Evolutionary conservation across 2,797 vertebrate genomes (phyloP).

Genomic region (Ataeniobius toweri): DNA sequence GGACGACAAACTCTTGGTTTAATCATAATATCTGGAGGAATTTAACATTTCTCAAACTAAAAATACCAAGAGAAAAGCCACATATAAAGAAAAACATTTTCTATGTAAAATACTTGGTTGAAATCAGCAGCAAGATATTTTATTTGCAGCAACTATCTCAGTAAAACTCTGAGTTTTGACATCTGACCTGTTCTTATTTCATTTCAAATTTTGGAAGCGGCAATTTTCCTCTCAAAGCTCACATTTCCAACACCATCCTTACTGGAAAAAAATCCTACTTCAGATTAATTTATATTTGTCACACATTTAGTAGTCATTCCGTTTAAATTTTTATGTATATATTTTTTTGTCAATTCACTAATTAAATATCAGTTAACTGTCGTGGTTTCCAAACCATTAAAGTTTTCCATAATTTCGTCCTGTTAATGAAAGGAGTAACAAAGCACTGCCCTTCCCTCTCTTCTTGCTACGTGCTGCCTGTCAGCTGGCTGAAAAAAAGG

Average conservation of each 20-base stretch:
- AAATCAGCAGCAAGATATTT: too few relatives aligned
- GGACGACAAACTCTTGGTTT: not conserved
- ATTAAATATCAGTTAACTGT: not conserved
- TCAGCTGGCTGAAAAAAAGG: too few relatives aligned
- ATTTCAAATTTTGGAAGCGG: not conserved
- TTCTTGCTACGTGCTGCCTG: too few relatives aligned
- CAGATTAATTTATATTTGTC: not conserved
- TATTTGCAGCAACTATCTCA: too few relatives aligned
- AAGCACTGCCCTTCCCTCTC: too few relatives aligned
- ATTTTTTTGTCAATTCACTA: not conserved
- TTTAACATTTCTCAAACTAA: too few relatives aligned
- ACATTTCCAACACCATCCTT: not conserved
- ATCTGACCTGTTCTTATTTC: not conserved
- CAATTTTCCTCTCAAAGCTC: not conserved
- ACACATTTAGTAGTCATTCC: not conserved
- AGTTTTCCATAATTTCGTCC: too few relatives aligned
- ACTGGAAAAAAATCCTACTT: not conserved
- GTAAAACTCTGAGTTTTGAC: not conserved
- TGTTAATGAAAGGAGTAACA: too few relatives aligned
- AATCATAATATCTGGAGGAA: too few relatives aligned
- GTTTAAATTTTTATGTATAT: not conserved
- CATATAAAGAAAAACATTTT: too few relatives aligned
- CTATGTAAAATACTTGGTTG: too few relatives aligned
- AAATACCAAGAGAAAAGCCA: not conserved
- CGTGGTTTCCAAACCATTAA: too few relatives aligned